Percentiles rank a stretch among this genome's conserved stretches.
phyloP scores from a whole-genome alignment of 2,888 invertebrate species.

The Ophonus ardosiacus region DNA sequence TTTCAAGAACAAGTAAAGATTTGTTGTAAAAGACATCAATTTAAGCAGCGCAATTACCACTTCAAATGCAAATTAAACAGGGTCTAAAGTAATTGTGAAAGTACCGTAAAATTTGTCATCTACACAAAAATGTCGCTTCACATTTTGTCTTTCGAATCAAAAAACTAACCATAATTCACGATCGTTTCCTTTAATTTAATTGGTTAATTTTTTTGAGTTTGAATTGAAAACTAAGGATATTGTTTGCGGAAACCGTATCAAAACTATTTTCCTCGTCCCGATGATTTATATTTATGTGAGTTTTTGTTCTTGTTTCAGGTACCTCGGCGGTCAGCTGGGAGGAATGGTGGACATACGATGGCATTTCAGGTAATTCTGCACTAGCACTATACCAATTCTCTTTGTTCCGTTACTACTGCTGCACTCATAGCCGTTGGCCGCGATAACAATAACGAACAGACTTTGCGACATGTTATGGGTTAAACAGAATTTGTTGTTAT shows the following conservation, averaged over 20 bases:
- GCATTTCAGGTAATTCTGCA: constrained; percentile 89
- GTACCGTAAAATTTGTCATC: too few relatives aligned
- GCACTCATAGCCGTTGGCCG: background rate
- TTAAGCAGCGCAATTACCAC: too few relatives aligned
- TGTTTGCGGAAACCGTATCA: background rate
- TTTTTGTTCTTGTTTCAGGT: constrained; percentile 47
- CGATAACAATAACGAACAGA: constrained; percentile 36
- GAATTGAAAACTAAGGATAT: too few relatives aligned
- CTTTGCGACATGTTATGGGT: constrained; percentile 29
- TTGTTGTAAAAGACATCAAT: too few relatives aligned
- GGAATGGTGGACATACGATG: constrained; percentile 98
- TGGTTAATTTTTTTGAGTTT: too few relatives aligned
- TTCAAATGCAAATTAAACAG: too few relatives aligned
- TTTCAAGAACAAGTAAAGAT: too few relatives aligned
- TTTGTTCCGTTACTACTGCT: constrained; percentile 2
- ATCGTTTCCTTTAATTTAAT: too few relatives aligned
- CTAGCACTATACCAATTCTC: background rate
- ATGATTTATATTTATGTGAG: constrained; percentile 13
- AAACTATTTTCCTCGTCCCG: background rate
- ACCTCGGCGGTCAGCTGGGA: constrained; percentile 89
- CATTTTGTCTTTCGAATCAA: too few relatives aligned
- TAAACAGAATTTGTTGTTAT: constrained; percentile 30
- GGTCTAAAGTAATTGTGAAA: too few relatives aligned
- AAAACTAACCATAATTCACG: too few relatives aligned
- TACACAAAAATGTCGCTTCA: too few relatives aligned